These are phyloP conservation scores for Solenopsis fugax DNA, from an alignment of 1,140 invertebrate genomes.

Conservation along the genomic window DNA sequence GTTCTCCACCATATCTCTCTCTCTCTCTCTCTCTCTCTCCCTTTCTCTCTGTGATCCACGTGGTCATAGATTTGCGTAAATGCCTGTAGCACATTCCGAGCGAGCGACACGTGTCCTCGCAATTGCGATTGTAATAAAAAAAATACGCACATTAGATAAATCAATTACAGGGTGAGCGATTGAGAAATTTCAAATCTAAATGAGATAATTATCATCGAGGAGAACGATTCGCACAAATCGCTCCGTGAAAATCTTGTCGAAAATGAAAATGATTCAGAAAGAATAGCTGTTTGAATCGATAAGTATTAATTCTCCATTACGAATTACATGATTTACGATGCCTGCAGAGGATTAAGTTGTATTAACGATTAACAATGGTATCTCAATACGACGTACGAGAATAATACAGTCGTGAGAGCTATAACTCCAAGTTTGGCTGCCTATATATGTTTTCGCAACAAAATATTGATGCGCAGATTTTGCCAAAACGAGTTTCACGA, in stretches of 20 bases:
- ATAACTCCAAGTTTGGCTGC: not conserved
- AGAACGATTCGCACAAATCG: not conserved
- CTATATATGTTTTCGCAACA: not conserved
- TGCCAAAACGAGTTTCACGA: slow-evolving; percentile 11
- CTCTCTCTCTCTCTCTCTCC: not conserved
- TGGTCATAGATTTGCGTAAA: slow-evolving; percentile 42
- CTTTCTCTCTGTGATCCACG: slow-evolving; percentile 5
- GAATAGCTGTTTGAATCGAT: not conserved
- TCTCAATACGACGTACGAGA: not conserved
- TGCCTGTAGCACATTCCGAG: not conserved
- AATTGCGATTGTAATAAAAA: not conserved
- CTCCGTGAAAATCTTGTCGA: not conserved
- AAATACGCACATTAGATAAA: not conserved
- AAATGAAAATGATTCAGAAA: not conserved
- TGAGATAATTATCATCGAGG: not conserved
- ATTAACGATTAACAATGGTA: not conserved
- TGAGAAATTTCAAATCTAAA: not conserved
- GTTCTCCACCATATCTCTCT: not conserved
- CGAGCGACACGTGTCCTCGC: slow-evolving; percentile 5
- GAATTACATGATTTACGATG: not conserved
- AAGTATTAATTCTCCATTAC: not conserved
- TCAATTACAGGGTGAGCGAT: too few species aligned
- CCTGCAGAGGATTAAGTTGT: not conserved
- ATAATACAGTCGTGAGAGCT: not conserved
- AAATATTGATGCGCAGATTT: not conserved